Percentiles rank a stretch among this genome's conserved stretches.
These are phyloP conservation scores for Mimumesa dahlbomi DNA, from an alignment of 2,888 invertebrate species.

Conservation along the genomic window DNA sequence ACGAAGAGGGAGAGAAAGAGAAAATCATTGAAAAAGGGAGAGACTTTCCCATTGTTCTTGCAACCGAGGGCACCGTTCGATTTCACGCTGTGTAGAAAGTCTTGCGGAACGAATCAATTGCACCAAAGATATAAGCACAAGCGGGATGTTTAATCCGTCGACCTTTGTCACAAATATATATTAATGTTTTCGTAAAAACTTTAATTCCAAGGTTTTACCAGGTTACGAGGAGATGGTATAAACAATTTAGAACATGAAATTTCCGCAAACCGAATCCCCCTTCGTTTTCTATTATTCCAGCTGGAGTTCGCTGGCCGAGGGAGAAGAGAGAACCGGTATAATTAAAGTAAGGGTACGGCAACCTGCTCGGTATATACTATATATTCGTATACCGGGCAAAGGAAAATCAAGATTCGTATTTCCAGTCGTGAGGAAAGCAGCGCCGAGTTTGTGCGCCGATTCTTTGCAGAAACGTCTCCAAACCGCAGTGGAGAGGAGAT, in stretches of 20 bases:
- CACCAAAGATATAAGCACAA: constrained; percentile 43
- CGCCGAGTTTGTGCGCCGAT: background rate
- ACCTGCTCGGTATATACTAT: background rate
- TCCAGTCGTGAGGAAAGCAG: constrained; percentile 1
- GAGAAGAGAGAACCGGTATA: constrained; percentile 17
- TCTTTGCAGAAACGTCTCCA: constrained; percentile 5
- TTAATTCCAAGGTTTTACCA: background rate
- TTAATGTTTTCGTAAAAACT: background rate
- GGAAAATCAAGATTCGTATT: constrained; percentile 22
- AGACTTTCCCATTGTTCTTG: constrained; percentile 52
- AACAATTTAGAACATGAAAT: constrained; percentile 27
- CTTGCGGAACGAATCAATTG: constrained; percentile 59
- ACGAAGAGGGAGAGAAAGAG: constrained; percentile 12
- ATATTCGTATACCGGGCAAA: background rate
- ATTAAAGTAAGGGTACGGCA: constrained; percentile 14
- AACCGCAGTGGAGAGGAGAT: constrained; percentile 10
- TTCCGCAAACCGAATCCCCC: constrained; percentile 31
- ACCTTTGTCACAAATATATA: no score
- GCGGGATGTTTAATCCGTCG: background rate
- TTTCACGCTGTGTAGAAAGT: constrained; percentile 50
- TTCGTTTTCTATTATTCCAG: constrained; percentile 29
- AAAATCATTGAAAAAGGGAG: constrained; percentile 18
- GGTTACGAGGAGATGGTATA: constrained; percentile 9
- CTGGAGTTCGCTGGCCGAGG: constrained; percentile 11
- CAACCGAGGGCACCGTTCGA: constrained; percentile 52